phyloP scores from a whole-genome alignment of 23 tunicate genomes.

The Ascidia mentula region DNA sequence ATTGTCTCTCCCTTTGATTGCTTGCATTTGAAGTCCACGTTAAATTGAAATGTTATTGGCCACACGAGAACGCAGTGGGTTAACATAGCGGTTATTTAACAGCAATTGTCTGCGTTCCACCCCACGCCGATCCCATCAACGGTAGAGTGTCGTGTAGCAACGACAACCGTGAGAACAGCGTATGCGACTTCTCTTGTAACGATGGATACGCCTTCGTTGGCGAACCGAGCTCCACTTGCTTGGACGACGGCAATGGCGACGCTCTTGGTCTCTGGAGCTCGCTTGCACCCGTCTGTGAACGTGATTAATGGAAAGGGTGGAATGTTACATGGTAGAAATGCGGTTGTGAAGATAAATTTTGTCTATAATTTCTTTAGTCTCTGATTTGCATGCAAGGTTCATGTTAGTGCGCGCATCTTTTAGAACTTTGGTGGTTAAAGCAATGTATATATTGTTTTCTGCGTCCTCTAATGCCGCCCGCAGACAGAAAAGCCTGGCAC shows the following conservation, averaged over 20 bases:
- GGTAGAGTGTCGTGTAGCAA: slow-evolving; percentile 31
- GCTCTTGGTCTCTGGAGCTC: slow-evolving; percentile 46
- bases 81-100: background rate
- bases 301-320: slow-evolving; percentile 11
- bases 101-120: slow-evolving; percentile 33
- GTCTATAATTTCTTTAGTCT: no score
- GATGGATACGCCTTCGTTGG: slow-evolving; percentile 31
- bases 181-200: slow-evolving; percentile 41
- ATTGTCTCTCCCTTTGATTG: background rate
- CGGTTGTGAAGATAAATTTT: no score
- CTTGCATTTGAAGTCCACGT: background rate
- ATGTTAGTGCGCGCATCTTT: no score
- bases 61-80: background rate
- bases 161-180: slow-evolving; percentile 17
- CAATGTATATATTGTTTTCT: no score
- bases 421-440: no score
- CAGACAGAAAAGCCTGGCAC: no score
- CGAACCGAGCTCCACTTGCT: slow-evolving; percentile 6
- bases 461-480: no score
- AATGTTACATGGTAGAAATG: no score
- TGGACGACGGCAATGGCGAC: slow-evolving; percentile 32
- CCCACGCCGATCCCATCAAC: slow-evolving; percentile 38
- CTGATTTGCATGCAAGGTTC: no score
- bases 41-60: background rate
- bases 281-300: slow-evolving; percentile 38